Evolutionary conservation across 2,888 invertebrate species (phyloP), one percentile per base, ranked within the genome.

Genomic region (Theretra japonica): DNA sequence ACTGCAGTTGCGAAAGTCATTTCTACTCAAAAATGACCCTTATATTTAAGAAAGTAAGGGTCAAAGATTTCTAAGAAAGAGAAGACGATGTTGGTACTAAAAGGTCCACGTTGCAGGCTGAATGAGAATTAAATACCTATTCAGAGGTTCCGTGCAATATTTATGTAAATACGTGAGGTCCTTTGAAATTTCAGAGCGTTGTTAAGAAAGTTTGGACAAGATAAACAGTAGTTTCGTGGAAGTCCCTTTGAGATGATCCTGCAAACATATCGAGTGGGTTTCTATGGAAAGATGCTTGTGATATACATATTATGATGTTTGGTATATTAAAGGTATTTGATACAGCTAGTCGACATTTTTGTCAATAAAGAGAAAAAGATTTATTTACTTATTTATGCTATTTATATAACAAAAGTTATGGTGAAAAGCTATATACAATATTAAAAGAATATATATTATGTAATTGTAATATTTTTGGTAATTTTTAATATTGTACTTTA

Each of bases 81-180:
- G 65, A 15, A 48, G 17, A 17, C 48, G 17, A 15, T 17, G n/a
- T 33, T 65, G 65, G 62, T 7, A 19, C 17, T 33, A 23, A 33
- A 57, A 58, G 75, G 80, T 81, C 77, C 81, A 77, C 77, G 79
- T 78, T 80, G 85, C 84, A 86, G 79, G 81, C 82, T 85, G 84
- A 87, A 88, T 85, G 83, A 85, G 84, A 86, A 85, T 87, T 88
- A 88, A 88, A 88, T 87, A 84, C 84, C 86, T 80, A 88, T 88
- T 88, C 87, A 85, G 81, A 86, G 77, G 80, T 82, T 81, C 80
- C 81, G 80, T 85, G 82, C 83, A 85, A 85, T 87, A 87, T 88
- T 88, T 88, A 88, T 88, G 88, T 81, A 86, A 88, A 87, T 88
- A 82, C 79, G 77, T 79, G 58, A 41, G 28, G 78, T 80, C 75